phyloP scores from a whole-genome alignment of 2,888 invertebrate genomes.

The Sisyra terminalis region DNA sequence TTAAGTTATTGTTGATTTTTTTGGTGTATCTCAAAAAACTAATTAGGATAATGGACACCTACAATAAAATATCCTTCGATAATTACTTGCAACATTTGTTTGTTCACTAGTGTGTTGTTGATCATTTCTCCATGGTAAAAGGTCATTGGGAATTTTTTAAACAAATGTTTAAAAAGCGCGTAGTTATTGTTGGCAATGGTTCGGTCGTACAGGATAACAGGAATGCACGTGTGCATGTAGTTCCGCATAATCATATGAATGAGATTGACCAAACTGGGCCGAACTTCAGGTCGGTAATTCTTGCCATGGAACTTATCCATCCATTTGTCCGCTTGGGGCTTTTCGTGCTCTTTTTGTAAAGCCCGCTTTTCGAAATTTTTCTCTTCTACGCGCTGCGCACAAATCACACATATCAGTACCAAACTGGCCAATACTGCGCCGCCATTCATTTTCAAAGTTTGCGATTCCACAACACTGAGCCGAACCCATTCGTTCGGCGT shows the following conservation, averaged over 20 bases:
- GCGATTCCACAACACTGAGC: no score
- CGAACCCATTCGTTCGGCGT: no score
- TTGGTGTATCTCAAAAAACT: no score
- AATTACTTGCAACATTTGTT: not conserved
- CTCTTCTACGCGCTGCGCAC: no score
- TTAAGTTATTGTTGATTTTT: no score
- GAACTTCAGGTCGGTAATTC: slow-evolving; percentile 2
- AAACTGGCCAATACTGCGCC: no score
- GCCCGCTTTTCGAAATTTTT: slow-evolving; percentile 17
- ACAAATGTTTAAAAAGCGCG: slow-evolving; percentile 37
- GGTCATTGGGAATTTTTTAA: slow-evolving; percentile 36
- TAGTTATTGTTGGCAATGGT: slow-evolving; percentile 36
- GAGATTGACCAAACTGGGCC: slow-evolving; percentile 38
- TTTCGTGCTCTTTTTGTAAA: slow-evolving; percentile 24
- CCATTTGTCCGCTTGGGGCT: slow-evolving; percentile 23
- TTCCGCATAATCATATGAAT: slow-evolving; percentile 39
- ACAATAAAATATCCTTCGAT: no score
- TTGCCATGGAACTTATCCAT: slow-evolving; percentile 20
- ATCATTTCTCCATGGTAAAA: slow-evolving; percentile 45
- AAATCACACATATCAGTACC: no score
- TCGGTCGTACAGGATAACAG: slow-evolving; percentile 48
- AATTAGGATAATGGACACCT: no score
- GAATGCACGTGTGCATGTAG: slow-evolving; percentile 45
- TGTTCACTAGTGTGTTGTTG: slow-evolving; percentile 17
- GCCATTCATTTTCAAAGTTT: no score